Base-by-base conservation (phyloP, 1,140 invertebrate species). In the Palaemon carinicauda region DNA sequence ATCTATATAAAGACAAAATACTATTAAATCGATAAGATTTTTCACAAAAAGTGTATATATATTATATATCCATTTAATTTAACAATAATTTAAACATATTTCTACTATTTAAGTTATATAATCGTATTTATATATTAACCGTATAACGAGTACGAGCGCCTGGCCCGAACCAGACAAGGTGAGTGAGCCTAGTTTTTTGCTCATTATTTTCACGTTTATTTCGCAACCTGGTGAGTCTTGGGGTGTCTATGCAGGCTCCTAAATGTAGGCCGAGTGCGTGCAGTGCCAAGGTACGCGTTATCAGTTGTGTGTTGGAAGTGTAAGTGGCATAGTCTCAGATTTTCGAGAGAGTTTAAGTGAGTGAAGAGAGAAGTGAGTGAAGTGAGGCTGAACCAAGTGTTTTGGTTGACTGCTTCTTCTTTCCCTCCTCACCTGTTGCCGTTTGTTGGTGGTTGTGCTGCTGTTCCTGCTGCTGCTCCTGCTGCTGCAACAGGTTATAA, bases 201-300 rank as follows among this genome's bases (percentile, higher is more conserved):
- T 31, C 65, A 69, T 69, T 69, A 69, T 27, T 69, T 69, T 69
- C 65, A 69, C 65, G 65, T 69, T 69, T 69, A 69, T 69, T 69
- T 69, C 65, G 65, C 65, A 69, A 69, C 65, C 24, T 5, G 29
- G 24, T 24, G 29, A 31, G 65, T 69, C 29, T 41, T 41, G 41
- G 41, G 29, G 65, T 69, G 65, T 69, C 65, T 69, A 69, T 69
- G 65, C 65, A 69, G 65, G 24, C n/a, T 14, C 41, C 12, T 41
- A 69, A 69, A 69, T 69, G 65, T 69, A 69, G 65, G 65, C 65
- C 65, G 65, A 27, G 65, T 24, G 29, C 17, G 65, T 69, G 65
- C 65, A 19, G 65, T 69, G 17, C 24, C 19, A 60, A 27, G 24
- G 65, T 69, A 31, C 29, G 65, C 9, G 24, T 31, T 69, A 31